A percentile compares a stretch with the other conserved stretches of the same genome.
Evolutionary conservation across 2,888 invertebrate species (phyloP).

Genomic region (Crossocerus cetratus): DNA sequence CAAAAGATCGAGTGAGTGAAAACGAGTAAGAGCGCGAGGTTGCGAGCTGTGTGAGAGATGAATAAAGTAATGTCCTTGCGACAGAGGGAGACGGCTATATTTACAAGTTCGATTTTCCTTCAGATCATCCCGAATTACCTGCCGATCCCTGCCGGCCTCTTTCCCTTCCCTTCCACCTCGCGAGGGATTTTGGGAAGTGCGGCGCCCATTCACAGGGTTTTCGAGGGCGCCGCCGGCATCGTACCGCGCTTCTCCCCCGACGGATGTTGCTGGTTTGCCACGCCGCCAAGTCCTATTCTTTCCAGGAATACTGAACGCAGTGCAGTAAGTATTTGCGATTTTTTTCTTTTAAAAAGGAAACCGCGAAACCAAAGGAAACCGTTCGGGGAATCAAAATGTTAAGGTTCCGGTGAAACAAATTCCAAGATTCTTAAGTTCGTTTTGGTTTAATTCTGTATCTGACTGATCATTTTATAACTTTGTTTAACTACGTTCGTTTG

Average conservation of each 20-base stretch:
- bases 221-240: constrained; percentile 48
- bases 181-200: constrained; percentile 50
- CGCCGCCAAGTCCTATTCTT: constrained; percentile 29
- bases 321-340: constrained; percentile 44
- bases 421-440: too few species aligned
- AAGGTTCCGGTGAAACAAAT: too few species aligned
- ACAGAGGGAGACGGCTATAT: too few species aligned
- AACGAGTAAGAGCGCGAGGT: constrained; percentile 23
- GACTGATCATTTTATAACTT: too few species aligned
- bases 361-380: too few species aligned
- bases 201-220: constrained; percentile 42
- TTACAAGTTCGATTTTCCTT: constrained; percentile 21
- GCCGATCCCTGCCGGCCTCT: constrained; percentile 56
- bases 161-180: constrained; percentile 63
- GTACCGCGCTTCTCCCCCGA: constrained; percentile 59
- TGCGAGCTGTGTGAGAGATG: constrained; percentile 21
- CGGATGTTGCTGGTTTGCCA: constrained; percentile 66
- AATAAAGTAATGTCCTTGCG: constrained; percentile 8
- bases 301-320: constrained; percentile 38
- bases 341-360: too few species aligned
- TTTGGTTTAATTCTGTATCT: too few species aligned
- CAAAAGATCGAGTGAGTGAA: not conserved
- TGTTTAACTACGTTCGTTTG: too few species aligned
- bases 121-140: constrained; percentile 66
- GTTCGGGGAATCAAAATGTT: too few species aligned